Conservation (phyloP, 2,888 invertebrate species). For the Catocala fraxini region DNA sequence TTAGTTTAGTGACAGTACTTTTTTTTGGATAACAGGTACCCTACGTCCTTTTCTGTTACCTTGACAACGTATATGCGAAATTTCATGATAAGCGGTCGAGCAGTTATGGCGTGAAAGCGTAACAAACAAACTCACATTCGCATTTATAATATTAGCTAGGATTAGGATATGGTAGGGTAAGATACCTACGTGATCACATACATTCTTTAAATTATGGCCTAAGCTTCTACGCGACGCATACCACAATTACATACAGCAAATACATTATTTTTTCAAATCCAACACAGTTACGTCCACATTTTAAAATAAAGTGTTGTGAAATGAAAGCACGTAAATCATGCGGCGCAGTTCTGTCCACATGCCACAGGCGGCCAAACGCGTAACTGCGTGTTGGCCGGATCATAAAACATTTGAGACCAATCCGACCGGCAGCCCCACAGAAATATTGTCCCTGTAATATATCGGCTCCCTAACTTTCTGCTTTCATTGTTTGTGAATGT, state of each 20-base stretch:
- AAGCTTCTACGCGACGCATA: no score
- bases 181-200: no score
- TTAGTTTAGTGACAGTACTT: no score
- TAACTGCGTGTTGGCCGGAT: conserved; percentile 67
- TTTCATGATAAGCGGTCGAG: no score
- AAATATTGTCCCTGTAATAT: conserved; percentile 55
- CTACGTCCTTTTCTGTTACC: no score
- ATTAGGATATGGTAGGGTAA: no score
- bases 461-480: conserved; percentile 51
- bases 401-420: conserved; percentile 74
- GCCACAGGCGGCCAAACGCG: conserved; percentile 68
- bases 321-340: conserved; percentile 80
- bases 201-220: no score
- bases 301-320: conserved; percentile 72
- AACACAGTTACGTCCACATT: conserved; percentile 45
- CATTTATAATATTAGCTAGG: no score
- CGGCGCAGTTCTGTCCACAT: conserved; percentile 76
- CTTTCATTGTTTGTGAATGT: conserved; percentile 58
- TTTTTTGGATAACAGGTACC: no score
- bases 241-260: conserved; percentile 2
- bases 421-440: conserved; percentile 50
- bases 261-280: conserved; percentile 16
- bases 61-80: no score
- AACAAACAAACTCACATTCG: no score
- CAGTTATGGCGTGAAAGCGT: no score